Conservation (phyloP, 1,140 invertebrate species). For the Bilobella aurantiaca region DNA sequence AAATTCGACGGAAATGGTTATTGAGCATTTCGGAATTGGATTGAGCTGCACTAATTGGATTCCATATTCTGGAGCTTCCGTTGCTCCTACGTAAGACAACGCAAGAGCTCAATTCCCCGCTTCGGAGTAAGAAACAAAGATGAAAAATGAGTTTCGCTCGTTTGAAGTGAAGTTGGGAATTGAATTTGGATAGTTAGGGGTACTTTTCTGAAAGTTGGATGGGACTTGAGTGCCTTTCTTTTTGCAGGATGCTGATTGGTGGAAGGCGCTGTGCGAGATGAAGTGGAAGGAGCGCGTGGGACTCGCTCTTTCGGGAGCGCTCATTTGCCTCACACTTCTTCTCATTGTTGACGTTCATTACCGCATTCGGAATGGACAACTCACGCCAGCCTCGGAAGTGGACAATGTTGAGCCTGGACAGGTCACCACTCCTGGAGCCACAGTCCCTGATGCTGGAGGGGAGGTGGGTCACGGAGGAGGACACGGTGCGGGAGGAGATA, state of each 20-base stretch:
- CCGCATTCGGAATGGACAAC: slow-evolving; percentile 19
- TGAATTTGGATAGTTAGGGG: too few relatives aligned
- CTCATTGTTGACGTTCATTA: slow-evolving; percentile 34
- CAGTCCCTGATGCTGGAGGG: slow-evolving; percentile 6
- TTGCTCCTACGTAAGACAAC: too few relatives aligned
- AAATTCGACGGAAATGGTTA: too few relatives aligned
- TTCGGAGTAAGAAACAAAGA: too few relatives aligned
- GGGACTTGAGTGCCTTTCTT: slow-evolving; percentile 5
- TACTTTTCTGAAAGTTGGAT: too few relatives aligned
- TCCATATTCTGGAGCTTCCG: too few relatives aligned
- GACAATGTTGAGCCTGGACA: not conserved
- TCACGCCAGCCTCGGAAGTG: not conserved
- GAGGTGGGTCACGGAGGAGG: not conserved
- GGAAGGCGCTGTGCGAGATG: slow-evolving; percentile 28
- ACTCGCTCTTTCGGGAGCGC: slow-evolving; percentile 24
- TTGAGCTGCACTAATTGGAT: too few relatives aligned
- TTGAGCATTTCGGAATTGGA: too few relatives aligned
- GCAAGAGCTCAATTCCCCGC: too few relatives aligned
- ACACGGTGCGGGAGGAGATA: slow-evolving; percentile 14
- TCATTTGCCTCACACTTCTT: slow-evolving; percentile 33
- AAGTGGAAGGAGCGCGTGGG: slow-evolving; percentile 34
- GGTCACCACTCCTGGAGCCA: not conserved
- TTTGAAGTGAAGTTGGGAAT: too few relatives aligned
- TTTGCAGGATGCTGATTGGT: slow-evolving; percentile 25
- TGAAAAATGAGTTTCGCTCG: too few relatives aligned